Evolutionary conservation across 2,113 vertebrate genomes (phyloP), one percentile per base, ranked within the genome.

Genomic region (Psephotus haematonotus): DNA sequence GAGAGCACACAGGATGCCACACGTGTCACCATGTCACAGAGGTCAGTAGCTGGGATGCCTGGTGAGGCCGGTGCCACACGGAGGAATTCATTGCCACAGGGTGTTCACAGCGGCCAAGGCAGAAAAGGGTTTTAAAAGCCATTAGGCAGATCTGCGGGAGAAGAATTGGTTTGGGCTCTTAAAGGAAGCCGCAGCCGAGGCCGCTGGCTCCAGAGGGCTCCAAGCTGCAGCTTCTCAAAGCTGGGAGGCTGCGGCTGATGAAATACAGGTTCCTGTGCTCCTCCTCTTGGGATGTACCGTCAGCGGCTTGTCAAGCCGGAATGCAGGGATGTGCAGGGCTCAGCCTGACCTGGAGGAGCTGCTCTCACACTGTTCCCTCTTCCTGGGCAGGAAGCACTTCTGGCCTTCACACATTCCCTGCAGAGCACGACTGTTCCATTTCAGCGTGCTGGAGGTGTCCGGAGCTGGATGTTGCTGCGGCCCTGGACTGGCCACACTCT

Each of bases 71-170:
- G 75, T 11, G 57, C 60, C 39, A 24, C 13, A 0, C 1, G 3
- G 46, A 8, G 62, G 82, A 85, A 90, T 88, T 41, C 12, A 0
- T 35, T 20, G 50, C 92, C 76, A 10, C 18, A 1, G 50, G 80
- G n/a, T 5, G 43, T 70, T 75, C 20, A 20, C 37, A 20, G 88
- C 1, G 0, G 64, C 85, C 35, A 19, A 11, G 35, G 69, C 2
- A 65, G 60, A 65, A 82, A 39, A 72, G 52, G 70, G 13, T 86
- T 95, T 82, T 76, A 62, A 91, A 95, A 94, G 86, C 93, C 93
- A 92, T 96, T 93, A 96, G 93, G 89, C 75, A 79, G 78, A 94
- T 95, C 37, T 75, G 86, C 33, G 92, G 89, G 62, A 85, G 92
- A 50, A 72, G 53, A 95, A 96, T 93, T 96, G 93, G 92, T 96